Percentiles rank a stretch among this genome's conserved stretches.
phyloP scores from a whole-genome alignment of 53 echinoderm and acorn worm genomes.

The Mesocentrotus franciscanus region DNA sequence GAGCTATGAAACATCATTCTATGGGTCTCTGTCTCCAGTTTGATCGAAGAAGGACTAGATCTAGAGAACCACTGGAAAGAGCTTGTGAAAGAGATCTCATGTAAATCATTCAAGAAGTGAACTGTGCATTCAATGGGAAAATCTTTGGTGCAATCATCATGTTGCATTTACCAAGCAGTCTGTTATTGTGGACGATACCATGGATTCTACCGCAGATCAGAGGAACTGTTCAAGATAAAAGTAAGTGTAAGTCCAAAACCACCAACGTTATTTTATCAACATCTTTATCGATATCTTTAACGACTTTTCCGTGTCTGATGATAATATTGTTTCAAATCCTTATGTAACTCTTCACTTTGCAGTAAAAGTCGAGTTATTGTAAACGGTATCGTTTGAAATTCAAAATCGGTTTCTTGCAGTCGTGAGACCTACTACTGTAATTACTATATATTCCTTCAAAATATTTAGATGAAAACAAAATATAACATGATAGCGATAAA shows the following conservation, averaged over 20 bases:
- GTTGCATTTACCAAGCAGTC: not conserved
- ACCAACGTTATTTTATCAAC: no score
- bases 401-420: no score
- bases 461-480: no score
- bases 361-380: no score
- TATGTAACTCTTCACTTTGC: no score
- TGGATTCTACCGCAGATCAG: conserved; percentile 41
- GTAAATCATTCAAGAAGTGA: not conserved
- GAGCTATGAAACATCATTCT: not conserved
- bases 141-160: not conserved
- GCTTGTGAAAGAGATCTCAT: not conserved
- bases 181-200: conserved; percentile 43
- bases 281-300: no score
- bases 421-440: no score
- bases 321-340: no score
- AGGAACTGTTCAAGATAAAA: conserved; percentile 47
- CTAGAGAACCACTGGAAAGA: not conserved
- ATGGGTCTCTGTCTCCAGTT: not conserved
- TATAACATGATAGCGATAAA: no score
- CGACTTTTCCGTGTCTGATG: no score
- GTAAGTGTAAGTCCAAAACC: not conserved
- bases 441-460: no score
- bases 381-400: no score
- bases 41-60: not conserved
- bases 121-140: not conserved